Evolutionary conservation across 2,888 invertebrate species (phyloP).

Genomic region (Liopterus haemorrhoidalis): DNA sequence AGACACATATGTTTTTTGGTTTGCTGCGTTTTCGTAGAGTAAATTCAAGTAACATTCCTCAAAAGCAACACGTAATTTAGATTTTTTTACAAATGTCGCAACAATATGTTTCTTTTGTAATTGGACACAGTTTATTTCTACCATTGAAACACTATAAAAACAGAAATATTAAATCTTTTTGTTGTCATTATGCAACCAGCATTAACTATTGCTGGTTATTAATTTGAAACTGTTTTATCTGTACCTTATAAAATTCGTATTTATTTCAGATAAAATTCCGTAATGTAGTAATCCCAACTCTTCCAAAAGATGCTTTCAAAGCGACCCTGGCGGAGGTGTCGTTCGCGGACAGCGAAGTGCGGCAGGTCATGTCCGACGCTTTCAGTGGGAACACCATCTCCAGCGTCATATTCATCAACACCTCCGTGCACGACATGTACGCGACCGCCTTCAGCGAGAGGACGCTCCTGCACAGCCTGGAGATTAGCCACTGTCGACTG

Average conservation of each 20-base stretch:
- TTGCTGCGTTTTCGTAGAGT: no score
- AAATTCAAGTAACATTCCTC: no score
- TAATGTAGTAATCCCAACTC: slow-evolving; percentile 53
- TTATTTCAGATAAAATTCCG: slow-evolving; percentile 58
- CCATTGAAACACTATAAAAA: slow-evolving; percentile 2
- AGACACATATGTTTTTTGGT: no score
- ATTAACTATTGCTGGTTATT: background rate
- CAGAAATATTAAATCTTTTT: background rate
- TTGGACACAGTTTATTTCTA: no score
- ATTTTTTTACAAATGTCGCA: no score
- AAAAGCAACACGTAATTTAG: no score
- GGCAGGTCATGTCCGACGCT: slow-evolving; percentile 55
- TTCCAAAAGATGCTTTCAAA: slow-evolving; percentile 58
- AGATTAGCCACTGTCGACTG: slow-evolving; percentile 55
- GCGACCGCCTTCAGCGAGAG: slow-evolving; percentile 59
- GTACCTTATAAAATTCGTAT: no score
- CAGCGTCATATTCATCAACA: slow-evolving; percentile 56
- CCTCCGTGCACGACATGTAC: slow-evolving; percentile 55
- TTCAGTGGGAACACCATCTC: slow-evolving; percentile 62
- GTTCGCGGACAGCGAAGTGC: slow-evolving; percentile 52
- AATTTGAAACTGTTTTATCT: slow-evolving; percentile 12
- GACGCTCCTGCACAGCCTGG: slow-evolving; percentile 56
- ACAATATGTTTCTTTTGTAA: no score
- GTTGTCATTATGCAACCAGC: background rate
- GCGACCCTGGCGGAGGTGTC: slow-evolving; percentile 58